Evolutionary conservation across 2,888 invertebrate genomes (phyloP).

Genomic region (Pinctada fucata): DNA sequence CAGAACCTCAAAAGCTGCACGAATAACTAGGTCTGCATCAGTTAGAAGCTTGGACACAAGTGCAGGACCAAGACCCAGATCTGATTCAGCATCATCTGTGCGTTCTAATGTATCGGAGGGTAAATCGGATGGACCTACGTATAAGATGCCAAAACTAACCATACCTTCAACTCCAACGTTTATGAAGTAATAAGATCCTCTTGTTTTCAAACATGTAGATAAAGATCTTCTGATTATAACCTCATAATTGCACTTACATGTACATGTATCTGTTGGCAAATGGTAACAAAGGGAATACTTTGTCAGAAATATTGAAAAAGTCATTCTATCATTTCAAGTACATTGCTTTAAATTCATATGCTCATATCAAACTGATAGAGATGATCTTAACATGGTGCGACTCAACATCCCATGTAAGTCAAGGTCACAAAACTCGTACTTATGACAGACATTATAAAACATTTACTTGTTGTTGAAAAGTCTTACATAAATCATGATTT

Average conservation of each 20-base stretch:
- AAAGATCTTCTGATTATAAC: too few species aligned
- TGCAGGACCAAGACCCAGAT: constrained; percentile 24
- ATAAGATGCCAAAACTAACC: constrained; percentile 47
- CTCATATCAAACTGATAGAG: neutral
- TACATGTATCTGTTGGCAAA: neutral
- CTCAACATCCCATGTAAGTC: too few species aligned
- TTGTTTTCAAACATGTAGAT: too few species aligned
- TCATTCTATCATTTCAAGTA: neutral
- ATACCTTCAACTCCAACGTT: constrained; percentile 54
- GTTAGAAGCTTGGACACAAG: neutral
- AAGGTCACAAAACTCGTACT: too few species aligned
- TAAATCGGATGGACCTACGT: constrained; percentile 8
- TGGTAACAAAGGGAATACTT: neutral
- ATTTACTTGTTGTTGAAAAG: too few species aligned
- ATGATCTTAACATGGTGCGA: too few species aligned
- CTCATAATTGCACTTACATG: neutral
- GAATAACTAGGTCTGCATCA: constrained; percentile 12
- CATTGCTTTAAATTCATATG: neutral
- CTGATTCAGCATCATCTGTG: constrained; percentile 34
- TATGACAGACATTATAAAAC: too few species aligned
- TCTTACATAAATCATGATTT: too few species aligned
- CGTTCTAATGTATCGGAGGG: constrained; percentile 10
- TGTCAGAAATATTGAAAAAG: neutral
- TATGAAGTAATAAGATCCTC: constrained; percentile 52
- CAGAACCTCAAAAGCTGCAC: neutral